phyloP scores from a whole-genome alignment of 2,888 invertebrate species.

The Noctua pronuba region DNA sequence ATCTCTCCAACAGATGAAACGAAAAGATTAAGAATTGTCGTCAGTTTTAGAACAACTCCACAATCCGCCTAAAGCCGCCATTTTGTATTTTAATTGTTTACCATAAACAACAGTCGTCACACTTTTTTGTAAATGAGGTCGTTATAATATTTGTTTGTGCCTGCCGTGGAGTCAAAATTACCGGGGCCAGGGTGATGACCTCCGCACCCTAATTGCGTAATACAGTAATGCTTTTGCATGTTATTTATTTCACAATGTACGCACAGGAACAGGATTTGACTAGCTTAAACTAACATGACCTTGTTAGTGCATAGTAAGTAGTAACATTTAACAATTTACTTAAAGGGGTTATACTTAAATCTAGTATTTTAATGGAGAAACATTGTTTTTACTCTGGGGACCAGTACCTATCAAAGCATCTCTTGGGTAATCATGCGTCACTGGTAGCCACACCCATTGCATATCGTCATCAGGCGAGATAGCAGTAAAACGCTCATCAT shows the following conservation, averaged over 20 bases:
- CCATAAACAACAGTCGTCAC: conserved; percentile 47
- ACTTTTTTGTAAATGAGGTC: conserved; percentile 42
- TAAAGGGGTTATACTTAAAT: neutral
- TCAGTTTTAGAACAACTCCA: conserved; percentile 18
- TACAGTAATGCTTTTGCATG: neutral
- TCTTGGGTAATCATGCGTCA: neutral
- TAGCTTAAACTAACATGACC: neutral
- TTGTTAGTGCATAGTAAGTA: neutral
- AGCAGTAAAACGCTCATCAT: neutral
- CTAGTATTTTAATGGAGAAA: neutral
- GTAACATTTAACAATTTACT: neutral
- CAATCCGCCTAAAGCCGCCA: conserved; percentile 22
- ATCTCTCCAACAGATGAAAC: conserved; percentile 9
- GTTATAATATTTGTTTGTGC: conserved; percentile 54
- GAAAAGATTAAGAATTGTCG: conserved; percentile 22
- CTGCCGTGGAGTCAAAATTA: conserved; percentile 43
- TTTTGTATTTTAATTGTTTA: conserved; percentile 47
- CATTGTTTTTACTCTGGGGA: neutral
- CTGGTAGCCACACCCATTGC: neutral
- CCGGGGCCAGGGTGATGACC: conserved; percentile 24
- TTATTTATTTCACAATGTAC: neutral
- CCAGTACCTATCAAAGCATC: neutral
- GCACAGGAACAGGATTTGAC: neutral
- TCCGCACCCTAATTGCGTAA: conserved; percentile 7
- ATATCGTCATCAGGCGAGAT: neutral